A percentile compares a stretch with the other conserved stretches of the same genome.
Evolutionary conservation across 2,113 vertebrate species (phyloP).

Genomic region (Anas platyrhynchos): DNA sequence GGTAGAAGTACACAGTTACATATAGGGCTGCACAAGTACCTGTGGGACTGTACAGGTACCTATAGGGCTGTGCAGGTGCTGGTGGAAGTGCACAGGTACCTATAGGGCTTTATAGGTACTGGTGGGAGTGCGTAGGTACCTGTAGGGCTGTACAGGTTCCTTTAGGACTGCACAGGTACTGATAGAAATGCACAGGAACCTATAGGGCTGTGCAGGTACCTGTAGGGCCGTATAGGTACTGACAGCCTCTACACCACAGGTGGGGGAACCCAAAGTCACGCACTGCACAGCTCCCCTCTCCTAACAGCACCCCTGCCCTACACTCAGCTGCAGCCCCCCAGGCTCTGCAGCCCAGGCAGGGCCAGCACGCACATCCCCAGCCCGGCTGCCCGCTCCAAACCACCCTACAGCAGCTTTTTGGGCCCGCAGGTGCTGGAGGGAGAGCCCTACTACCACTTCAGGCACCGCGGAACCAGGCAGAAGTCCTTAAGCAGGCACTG

Average conservation of each 20-base stretch:
- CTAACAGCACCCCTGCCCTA: rapidly evolving
- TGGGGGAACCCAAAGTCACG: rapidly evolving
- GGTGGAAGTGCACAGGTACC: too few species aligned
- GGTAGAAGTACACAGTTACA: too few species aligned
- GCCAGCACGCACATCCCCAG: rapidly evolving
- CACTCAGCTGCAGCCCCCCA: rapidly evolving
- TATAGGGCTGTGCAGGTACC: neutral
- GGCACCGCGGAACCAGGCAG: slow-evolving; percentile 64
- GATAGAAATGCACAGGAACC: neutral
- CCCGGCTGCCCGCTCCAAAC: rapidly evolving
- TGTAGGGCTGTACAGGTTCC: too few species aligned
- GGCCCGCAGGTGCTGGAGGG: slow-evolving; percentile 62
- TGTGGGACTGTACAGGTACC: too few species aligned
- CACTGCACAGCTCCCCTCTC: rapidly evolving
- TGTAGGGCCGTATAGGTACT: neutral
- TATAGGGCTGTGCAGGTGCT: too few species aligned
- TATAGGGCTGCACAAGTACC: too few species aligned
- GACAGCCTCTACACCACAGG: rapidly evolving
- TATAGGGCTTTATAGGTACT: too few species aligned
- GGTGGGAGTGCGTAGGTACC: too few species aligned
- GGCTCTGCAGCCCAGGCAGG: rapidly evolving
- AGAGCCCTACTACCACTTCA: slow-evolving; percentile 73
- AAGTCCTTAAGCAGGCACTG: slow-evolving; percentile 71
- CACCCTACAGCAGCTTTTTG: rapidly evolving
- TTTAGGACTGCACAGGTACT: neutral